These are phyloP conservation scores for Agrenia bidenticulata DNA, from an alignment of 2,888 invertebrate species.

Conservation along the genomic window DNA sequence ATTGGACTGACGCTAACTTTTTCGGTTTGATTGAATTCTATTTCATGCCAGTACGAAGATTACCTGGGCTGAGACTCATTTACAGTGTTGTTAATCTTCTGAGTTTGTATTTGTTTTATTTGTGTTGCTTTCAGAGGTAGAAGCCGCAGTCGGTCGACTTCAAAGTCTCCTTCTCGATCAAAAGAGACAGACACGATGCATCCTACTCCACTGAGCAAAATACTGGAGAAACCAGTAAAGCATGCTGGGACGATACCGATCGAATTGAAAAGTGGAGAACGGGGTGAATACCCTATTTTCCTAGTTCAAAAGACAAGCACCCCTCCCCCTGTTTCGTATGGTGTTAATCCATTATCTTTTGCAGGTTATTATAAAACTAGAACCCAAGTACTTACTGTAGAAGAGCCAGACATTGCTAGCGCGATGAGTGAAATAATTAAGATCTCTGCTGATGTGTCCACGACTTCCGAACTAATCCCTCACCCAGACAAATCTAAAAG, in stretches of 20 bases:
- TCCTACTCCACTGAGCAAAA: slow-evolving; percentile 35
- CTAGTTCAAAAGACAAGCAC: slow-evolving; percentile 35
- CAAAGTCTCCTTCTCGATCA: slow-evolving; percentile 25
- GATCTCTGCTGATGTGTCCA: background rate
- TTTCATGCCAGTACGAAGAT: no score
- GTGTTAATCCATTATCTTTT: slow-evolving; percentile 41
- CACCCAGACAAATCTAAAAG: background rate
- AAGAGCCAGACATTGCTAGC: slow-evolving; percentile 42
- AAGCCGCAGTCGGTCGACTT: slow-evolving; percentile 8
- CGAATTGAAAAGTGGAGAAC: slow-evolving; percentile 29
- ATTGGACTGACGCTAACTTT: no score
- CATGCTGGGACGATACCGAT: slow-evolving; percentile 22
- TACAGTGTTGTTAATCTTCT: no score
- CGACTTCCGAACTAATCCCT: background rate
- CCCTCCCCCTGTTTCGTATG: slow-evolving; percentile 42
- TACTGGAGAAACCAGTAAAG: slow-evolving; percentile 26
- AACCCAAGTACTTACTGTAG: slow-evolving; percentile 41
- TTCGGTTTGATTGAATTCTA: no score
- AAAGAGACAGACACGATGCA: slow-evolving; percentile 25
- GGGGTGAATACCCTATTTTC: slow-evolving; percentile 35
- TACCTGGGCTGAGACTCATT: no score
- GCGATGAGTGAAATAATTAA: slow-evolving; percentile 41
- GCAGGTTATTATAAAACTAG: slow-evolving; percentile 50
- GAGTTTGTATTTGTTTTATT: no score
- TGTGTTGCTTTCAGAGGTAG: background rate